These are phyloP conservation scores for Steinernema scapterisci DNA, from an alignment of 2,888 invertebrate genomes.

Conservation along the genomic window DNA sequence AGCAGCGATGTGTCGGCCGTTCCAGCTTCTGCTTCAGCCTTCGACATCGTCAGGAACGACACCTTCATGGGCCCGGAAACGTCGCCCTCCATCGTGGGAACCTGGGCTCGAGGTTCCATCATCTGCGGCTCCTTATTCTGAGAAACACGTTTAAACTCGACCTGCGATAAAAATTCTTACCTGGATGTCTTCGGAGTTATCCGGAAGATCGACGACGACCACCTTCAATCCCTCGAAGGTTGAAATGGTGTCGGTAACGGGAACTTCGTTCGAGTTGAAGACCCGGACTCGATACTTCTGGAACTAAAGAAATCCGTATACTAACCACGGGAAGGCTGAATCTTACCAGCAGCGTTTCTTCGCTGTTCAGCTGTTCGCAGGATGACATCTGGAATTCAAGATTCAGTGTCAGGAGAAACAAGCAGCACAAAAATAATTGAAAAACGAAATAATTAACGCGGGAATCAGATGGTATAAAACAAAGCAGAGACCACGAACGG, in stretches of 20 bases:
- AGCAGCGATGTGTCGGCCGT: no score
- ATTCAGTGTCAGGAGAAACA: no score
- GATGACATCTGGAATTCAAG: no score
- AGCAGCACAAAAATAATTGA: no score
- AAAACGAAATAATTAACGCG: no score
- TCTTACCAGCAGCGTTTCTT: background rate
- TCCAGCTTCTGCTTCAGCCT: conserved; percentile 37
- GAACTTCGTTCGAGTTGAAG: conserved; percentile 24
- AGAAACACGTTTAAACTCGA: no score
- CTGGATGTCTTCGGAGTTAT: conserved; percentile 22
- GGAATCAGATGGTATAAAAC: no score
- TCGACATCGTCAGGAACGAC: conserved; percentile 39
- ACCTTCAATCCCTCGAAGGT: conserved; percentile 19
- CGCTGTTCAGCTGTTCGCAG: background rate
- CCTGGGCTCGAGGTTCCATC: background rate
- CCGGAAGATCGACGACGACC: conserved; percentile 35
- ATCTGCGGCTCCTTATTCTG: background rate
- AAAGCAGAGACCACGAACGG: no score
- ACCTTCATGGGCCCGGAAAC: conserved; percentile 33
- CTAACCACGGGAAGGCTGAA: no score
- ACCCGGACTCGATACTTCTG: conserved; percentile 35
- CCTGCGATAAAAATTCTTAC: background rate
- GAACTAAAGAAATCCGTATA: conserved; percentile 26
- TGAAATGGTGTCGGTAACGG: conserved; percentile 22
- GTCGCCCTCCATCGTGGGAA: background rate